Evolutionary conservation across 2,888 invertebrate species (phyloP).

Genomic region (Metacarcinus magister): DNA sequence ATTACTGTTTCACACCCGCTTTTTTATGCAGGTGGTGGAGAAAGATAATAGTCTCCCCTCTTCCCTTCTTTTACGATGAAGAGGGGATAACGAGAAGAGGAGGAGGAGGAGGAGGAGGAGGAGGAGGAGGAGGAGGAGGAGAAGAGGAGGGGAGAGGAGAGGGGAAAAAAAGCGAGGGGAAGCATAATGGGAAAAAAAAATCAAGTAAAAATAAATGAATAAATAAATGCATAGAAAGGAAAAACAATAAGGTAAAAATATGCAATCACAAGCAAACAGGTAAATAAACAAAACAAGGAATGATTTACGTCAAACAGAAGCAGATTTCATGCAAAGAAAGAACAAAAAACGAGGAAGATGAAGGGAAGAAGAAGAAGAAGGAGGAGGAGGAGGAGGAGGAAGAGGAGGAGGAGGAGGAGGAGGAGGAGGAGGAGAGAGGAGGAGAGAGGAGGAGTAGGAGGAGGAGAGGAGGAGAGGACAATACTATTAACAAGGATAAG

Average conservation of each 20-base stretch:
- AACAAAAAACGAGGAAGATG: background rate
- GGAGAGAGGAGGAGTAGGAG: too few relatives aligned
- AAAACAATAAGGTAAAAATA: too few relatives aligned
- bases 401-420: too few relatives aligned
- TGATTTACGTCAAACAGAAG: background rate
- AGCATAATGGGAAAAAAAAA: background rate
- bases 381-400: background rate
- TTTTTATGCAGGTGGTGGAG: constrained; percentile 1
- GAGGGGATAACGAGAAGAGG: background rate
- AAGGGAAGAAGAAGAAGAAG: background rate
- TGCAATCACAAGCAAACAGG: background rate
- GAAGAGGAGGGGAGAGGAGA: background rate
- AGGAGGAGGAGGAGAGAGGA: too few relatives aligned
- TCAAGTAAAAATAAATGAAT: background rate
- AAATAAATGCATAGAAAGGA: background rate
- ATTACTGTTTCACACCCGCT: background rate
- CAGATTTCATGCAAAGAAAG: background rate
- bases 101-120: constrained; percentile 22
- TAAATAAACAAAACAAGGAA: background rate
- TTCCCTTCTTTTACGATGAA: constrained; percentile 40
- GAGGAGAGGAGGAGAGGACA: too few relatives aligned
- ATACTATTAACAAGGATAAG: too few relatives aligned
- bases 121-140: background rate
- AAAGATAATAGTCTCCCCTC: constrained; percentile 19
- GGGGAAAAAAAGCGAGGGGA: background rate